Conservation (phyloP, 1,140 invertebrate genomes). For the Helicoverpa armigera region DNA sequence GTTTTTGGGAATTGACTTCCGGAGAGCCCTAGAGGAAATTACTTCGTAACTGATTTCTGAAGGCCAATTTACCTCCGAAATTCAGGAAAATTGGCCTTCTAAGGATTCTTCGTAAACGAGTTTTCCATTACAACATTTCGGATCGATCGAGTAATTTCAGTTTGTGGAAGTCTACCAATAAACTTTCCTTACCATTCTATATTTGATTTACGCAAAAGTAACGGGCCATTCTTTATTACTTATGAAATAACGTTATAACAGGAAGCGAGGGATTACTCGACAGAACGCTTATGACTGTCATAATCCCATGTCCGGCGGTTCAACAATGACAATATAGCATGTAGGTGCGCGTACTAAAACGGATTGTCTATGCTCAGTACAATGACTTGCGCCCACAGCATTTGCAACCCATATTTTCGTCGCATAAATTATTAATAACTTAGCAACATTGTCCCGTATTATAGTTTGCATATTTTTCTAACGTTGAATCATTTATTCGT, state of each 20-base stretch:
- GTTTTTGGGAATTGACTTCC: no score
- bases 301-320: slow-evolving; percentile 42
- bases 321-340: slow-evolving; percentile 4
- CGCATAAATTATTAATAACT: background rate
- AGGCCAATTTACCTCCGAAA: no score
- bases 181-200: no score
- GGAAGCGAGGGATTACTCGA: slow-evolving; percentile 28
- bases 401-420: slow-evolving; percentile 1
- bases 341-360: slow-evolving; percentile 5
- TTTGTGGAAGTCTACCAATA: no score
- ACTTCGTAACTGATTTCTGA: no score
- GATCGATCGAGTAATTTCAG: no score
- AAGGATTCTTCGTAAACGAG: no score
- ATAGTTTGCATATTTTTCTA: background rate
- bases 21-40: no score
- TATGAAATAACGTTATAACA: slow-evolving; percentile 34
- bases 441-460: background rate
- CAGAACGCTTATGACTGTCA: slow-evolving; percentile 43
- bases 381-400: slow-evolving; percentile 2
- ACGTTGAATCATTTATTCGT: background rate
- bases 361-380: background rate
- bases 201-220: background rate
- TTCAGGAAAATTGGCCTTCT: no score
- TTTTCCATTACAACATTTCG: no score
- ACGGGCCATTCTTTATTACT: slow-evolving; percentile 17